Evolutionary conservation across 1,140 invertebrate genomes (phyloP), one percentile per base, ranked within the genome.

Genomic region (Pseudobourletiella spinata): DNA sequence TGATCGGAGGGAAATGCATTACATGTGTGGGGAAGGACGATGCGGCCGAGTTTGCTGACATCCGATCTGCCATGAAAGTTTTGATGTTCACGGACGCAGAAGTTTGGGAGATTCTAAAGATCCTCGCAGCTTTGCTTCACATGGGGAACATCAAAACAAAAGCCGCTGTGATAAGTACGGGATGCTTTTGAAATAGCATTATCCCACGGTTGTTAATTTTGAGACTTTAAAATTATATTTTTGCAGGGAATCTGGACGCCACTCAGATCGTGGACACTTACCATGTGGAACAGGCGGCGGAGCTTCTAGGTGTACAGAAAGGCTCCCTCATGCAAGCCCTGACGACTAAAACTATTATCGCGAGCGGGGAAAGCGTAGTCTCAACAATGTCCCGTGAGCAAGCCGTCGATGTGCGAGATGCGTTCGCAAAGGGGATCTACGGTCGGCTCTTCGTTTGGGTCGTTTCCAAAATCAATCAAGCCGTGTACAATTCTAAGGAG

Each of bases 401-500:
- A 75, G 90, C 94, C 0, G 85, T 95, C n/a, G 95, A 99, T 79
- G 95, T 98, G 16, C 81, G 95, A 61, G 96, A 99, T 78, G 96
- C 96, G 0, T 98, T 99, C 74, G 93, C 97, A 0, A 97, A 97
- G 83, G 95, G 92, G 26, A 97, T 99, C 66, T 99, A 99, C 74
- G 95, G 95, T 0, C 79, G 94, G 50, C 79, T 99, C 64, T 99
- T 99, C 74, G 83, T 98, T 35, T 92, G 91, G 73, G 98, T 99
- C 72, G 95, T 98, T 0, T 89, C 87, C 62, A 98, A 98, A 79
- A 97, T 99, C 50, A 99, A 99, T 74, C 82, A 84, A 66, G 95
- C 95, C 20, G 98, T 99, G 70, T 97, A 88, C 73, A 88, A 84
- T 75, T 90, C 89, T 2, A 85, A 86, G 71, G 80, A 82, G 48